Evolutionary conservation across 1,140 invertebrate genomes (phyloP), one percentile per base, ranked within the genome.

Genomic region (Lepidurus couesii): DNA sequence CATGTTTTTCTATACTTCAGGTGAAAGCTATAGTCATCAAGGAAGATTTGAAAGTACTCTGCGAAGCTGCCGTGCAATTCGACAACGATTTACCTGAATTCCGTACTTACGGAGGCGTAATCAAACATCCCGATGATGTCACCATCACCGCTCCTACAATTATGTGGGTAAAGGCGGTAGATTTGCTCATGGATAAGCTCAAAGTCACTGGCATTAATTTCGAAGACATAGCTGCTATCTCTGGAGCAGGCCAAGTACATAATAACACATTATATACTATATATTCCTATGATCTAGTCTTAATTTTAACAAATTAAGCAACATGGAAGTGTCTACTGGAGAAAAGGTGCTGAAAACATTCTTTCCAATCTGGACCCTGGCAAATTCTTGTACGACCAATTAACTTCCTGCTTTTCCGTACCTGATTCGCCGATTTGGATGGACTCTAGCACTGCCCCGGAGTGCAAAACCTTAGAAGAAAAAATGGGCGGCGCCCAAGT

Each of bases 311-410:
- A 26, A 78, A 86, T 87, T 26, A 83, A 97, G 93, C 97, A 98
- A 94, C 96, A 98, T 86, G 96, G 96, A 0, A 96, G 95, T 77
- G 92, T 98, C 7, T 98, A 94, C 86, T 98, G 97, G 96, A 89
- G 90, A 75, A 91, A 89, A 81, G 92, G 92, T 43, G 90, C 93
- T 16, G 86, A 89, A 77, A 82, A 88, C 21, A 87, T 88, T 0
- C 85, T 98, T 1, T 82, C 85, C 79, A 88, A 86, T 75, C 86
- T 97, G 24, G 88, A 93, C 81, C 86, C 93, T 1, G 87, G 89
- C 10, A 90, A 92, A 83, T 94, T 94, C 84, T 84, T 98, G 21
- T 91, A 96, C 85, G 90, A 92, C 75, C 94, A 98, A 85, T 86
- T 98, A 13, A 89, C 89, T 0, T 81, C 82, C 79, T 88, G 88